Evolutionary conservation across 2,797 vertebrate genomes (phyloP).

Genomic region (Mustela erminea): DNA sequence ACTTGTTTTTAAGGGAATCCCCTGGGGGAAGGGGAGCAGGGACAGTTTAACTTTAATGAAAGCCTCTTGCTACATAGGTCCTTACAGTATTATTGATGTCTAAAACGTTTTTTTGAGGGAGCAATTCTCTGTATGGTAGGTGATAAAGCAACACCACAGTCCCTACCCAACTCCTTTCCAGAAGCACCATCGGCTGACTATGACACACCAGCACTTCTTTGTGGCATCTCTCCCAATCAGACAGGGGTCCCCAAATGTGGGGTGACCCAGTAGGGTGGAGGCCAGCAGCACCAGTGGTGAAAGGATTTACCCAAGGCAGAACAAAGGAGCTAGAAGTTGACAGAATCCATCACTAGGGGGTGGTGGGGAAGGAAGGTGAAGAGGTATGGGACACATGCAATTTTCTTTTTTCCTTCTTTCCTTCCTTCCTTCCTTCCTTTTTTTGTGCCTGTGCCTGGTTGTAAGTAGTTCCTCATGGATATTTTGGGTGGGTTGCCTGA

Average conservation of each 20-base stretch:
- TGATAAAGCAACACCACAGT: not conserved
- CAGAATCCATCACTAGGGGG: not conserved
- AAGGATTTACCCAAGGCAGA: not conserved
- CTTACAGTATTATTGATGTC: not conserved
- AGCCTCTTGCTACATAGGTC: no score
- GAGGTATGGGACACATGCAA: no score
- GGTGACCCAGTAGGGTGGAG: not conserved
- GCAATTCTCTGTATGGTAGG: not conserved
- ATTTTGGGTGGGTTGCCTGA: not conserved
- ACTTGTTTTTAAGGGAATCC: no score
- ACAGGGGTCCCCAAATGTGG: not conserved
- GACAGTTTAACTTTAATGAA: no score
- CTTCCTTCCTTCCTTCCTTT: no score
- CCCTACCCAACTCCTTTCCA: not conserved
- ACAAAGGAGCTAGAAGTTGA: not conserved
- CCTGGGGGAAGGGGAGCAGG: no score
- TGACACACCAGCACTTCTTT: not conserved
- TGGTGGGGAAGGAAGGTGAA: not conserved
- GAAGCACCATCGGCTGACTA: not conserved
- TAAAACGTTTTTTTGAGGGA: not conserved
- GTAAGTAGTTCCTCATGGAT: not conserved
- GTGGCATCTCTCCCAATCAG: not conserved
- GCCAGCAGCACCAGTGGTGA: not conserved
- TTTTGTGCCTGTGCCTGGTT: not conserved
- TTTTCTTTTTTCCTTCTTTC: no score